Evolutionary conservation across 2,113 vertebrate genomes (phyloP).

Genomic region (Dipodomys spectabilis): DNA sequence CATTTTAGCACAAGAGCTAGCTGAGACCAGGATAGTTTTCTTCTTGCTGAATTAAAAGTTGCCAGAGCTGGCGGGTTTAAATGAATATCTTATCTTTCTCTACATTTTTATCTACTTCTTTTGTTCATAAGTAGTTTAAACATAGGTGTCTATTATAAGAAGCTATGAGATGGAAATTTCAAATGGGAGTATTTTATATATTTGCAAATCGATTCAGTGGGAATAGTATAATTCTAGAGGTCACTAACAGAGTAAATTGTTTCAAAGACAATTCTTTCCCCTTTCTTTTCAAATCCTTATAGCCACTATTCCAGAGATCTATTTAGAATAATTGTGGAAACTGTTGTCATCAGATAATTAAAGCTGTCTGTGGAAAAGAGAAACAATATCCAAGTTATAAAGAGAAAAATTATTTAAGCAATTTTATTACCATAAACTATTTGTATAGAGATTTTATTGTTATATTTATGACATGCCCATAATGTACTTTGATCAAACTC

Average conservation of each 20-base stretch:
- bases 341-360: slow-evolving; percentile 31
- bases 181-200: slow-evolving; percentile 36
- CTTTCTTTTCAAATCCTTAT: not conserved
- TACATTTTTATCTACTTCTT: slow-evolving; percentile 33
- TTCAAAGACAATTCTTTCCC: too few species aligned
- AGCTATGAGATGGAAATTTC: slow-evolving; percentile 14
- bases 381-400: not conserved
- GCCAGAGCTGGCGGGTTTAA: not conserved
- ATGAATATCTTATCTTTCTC: not conserved
- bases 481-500: too few species aligned
- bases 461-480: too few species aligned
- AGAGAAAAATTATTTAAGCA: not conserved
- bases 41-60: slow-evolving; percentile 28
- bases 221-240: not conserved
- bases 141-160: slow-evolving; percentile 36
- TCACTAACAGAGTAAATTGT: not conserved
- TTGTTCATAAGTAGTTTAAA: slow-evolving; percentile 44
- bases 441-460: too few species aligned
- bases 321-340: slow-evolving; percentile 30
- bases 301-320: not conserved
- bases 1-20: not conserved
- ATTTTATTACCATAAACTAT: too few species aligned
- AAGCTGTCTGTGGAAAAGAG: slow-evolving; percentile 31
- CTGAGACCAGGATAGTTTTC: not conserved
- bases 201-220: not conserved